Evolutionary conservation across 1,140 invertebrate genomes (phyloP).

Genomic region (Rhizoglyphus robini): DNA sequence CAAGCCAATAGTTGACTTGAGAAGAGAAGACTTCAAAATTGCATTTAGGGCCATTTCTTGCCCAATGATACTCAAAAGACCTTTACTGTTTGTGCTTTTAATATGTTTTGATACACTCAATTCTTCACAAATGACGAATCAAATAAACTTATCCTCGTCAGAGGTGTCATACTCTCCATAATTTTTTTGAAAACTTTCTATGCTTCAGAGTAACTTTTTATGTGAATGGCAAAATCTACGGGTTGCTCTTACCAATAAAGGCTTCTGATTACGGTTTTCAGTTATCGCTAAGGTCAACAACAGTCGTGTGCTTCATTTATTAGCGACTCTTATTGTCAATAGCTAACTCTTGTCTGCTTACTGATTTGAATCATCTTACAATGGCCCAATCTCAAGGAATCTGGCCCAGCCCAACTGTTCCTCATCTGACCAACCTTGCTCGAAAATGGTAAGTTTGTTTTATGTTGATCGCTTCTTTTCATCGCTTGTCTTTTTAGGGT

Average conservation of each 20-base stretch:
- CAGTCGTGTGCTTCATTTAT: background rate
- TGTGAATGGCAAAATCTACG: background rate
- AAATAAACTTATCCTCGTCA: no score
- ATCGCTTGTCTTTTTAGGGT: background rate
- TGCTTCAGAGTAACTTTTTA: background rate
- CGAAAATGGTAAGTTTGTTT: background rate
- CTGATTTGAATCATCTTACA: background rate
- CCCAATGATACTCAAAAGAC: no score
- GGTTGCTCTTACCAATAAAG: no score
- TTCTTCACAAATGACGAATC: no score
- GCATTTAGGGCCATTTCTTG: background rate
- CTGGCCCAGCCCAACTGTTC: constrained; percentile 3
- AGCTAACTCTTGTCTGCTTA: background rate
- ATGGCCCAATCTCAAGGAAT: constrained; percentile 9
- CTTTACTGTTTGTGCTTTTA: background rate
- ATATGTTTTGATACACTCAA: no score
- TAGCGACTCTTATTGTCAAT: background rate
- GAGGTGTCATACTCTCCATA: no score
- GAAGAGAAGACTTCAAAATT: background rate
- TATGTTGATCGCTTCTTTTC: background rate
- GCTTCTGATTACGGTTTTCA: no score
- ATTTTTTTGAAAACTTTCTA: no score
- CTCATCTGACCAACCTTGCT: background rate
- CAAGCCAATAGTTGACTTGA: background rate
- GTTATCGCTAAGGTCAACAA: background rate